Evolutionary conservation across 1,140 invertebrate genomes (phyloP).

Genomic region (Phortica variegata): DNA sequence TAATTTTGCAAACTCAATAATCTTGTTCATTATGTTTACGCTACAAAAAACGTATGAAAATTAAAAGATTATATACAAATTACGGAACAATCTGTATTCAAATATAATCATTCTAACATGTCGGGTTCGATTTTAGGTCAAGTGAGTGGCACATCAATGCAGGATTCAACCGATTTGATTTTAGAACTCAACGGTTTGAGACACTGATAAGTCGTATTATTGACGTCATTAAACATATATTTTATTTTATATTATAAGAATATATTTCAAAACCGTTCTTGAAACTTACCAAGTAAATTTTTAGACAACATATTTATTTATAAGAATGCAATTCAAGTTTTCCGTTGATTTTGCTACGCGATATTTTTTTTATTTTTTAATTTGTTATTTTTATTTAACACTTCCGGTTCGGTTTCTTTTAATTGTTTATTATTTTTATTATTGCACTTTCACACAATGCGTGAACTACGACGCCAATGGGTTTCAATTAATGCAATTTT

Average conservation of each 20-base stretch:
- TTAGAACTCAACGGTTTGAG: too few relatives aligned
- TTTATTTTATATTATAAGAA: not conserved
- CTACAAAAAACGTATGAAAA: too few relatives aligned
- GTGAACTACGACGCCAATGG: conserved; percentile 1
- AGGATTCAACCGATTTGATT: too few relatives aligned
- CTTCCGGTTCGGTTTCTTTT: conserved; percentile 16
- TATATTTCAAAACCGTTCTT: not conserved
- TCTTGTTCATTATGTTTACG: too few relatives aligned
- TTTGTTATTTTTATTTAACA: not conserved
- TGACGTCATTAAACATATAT: not conserved
- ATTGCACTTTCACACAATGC: conserved; percentile 8
- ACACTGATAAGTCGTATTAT: too few relatives aligned
- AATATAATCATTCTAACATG: too few relatives aligned
- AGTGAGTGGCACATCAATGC: too few relatives aligned
- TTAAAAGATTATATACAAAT: too few relatives aligned
- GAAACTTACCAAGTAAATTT: conserved; percentile 27
- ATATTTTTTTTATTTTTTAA: not conserved
- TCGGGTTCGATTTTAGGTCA: too few relatives aligned
- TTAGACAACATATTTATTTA: conserved; percentile 29
- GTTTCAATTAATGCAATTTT: conserved; percentile 15
- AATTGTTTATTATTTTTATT: conserved; percentile 5
- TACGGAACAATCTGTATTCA: too few relatives aligned
- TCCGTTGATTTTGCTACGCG: not conserved
- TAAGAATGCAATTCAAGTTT: not conserved
- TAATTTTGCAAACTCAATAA: too few relatives aligned